Conservation (phyloP, 2,888 invertebrate genomes). For the Polydrusus pterygomalis region DNA sequence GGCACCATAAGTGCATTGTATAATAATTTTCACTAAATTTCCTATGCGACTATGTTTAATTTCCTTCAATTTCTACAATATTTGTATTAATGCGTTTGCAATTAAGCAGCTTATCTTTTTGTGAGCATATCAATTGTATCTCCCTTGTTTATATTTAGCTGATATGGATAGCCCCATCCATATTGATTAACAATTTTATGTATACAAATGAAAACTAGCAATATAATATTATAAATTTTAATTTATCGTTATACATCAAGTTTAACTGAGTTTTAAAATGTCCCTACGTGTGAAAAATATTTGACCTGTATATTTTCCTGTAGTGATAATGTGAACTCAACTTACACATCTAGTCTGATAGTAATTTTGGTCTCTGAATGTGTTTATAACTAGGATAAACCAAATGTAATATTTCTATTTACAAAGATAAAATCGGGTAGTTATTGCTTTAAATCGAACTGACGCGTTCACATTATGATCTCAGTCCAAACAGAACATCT, state of each 20-base stretch:
- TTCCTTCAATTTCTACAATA: neutral
- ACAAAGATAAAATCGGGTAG: too few relatives aligned
- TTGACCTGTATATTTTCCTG: neutral
- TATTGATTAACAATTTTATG: neutral
- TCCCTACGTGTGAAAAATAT: neutral
- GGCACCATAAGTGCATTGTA: too few relatives aligned
- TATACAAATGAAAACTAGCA: neutral
- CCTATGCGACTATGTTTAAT: too few relatives aligned
- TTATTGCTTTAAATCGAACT: too few relatives aligned
- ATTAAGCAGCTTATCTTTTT: neutral
- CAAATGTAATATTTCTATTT: too few relatives aligned
- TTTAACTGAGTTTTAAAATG: constrained; percentile 9
- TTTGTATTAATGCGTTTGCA: neutral
- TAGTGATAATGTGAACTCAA: too few relatives aligned
- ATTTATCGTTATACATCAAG: neutral
- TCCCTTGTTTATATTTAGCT: neutral
- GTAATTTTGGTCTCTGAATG: too few relatives aligned
- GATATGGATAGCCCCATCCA: constrained; percentile 2
- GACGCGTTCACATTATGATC: too few relatives aligned
- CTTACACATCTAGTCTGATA: too few relatives aligned
- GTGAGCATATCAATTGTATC: neutral
- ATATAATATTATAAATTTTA: neutral
- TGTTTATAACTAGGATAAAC: too few relatives aligned
- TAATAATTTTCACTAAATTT: too few relatives aligned
- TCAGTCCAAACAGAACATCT: too few relatives aligned